A percentile compares a stretch with the other conserved stretches of the same genome.
Evolutionary conservation across 2,888 invertebrate species (phyloP).

Genomic region (Hydraecia micacea): DNA sequence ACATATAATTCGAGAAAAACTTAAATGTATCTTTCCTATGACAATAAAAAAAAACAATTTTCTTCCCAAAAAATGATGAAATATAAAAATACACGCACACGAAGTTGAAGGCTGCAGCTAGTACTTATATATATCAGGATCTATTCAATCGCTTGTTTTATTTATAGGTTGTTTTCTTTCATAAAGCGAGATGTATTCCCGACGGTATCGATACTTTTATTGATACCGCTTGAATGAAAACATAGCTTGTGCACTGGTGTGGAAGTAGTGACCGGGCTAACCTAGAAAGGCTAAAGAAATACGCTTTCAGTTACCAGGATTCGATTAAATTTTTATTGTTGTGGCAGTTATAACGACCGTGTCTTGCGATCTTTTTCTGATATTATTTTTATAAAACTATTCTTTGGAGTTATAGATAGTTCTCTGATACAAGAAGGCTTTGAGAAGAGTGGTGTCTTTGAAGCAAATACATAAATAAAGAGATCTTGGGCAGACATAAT

Average conservation of each 20-base stretch:
- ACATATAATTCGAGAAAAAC: neutral
- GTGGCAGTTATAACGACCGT: slow-evolving; percentile 1
- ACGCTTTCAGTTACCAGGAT: slow-evolving; percentile 14
- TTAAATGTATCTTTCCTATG: no score
- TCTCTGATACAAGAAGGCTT: neutral
- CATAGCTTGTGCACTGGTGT: slow-evolving; percentile 19
- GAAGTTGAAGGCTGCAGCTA: no score
- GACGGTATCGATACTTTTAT: slow-evolving; percentile 42
- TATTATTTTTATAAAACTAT: slow-evolving; percentile 13
- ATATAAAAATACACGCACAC: neutral
- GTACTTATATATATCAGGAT: slow-evolving; percentile 24
- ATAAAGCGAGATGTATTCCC: slow-evolving; percentile 30
- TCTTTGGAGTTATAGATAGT: neutral
- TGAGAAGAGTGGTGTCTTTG: neutral
- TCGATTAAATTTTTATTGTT: slow-evolving; percentile 42
- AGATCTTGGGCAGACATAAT: neutral
- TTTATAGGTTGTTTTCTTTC: slow-evolving; percentile 34
- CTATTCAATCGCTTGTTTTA: slow-evolving; percentile 33
- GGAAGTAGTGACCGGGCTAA: slow-evolving; percentile 31
- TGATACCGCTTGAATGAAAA: slow-evolving; percentile 38
- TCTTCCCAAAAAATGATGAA: neutral
- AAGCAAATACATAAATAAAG: neutral
- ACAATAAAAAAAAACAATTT: no score
- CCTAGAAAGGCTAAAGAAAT: slow-evolving; percentile 36
- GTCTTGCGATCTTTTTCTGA: neutral